Conservation (phyloP, 1,140 invertebrate species). For the Microplitis mediator region DNA sequence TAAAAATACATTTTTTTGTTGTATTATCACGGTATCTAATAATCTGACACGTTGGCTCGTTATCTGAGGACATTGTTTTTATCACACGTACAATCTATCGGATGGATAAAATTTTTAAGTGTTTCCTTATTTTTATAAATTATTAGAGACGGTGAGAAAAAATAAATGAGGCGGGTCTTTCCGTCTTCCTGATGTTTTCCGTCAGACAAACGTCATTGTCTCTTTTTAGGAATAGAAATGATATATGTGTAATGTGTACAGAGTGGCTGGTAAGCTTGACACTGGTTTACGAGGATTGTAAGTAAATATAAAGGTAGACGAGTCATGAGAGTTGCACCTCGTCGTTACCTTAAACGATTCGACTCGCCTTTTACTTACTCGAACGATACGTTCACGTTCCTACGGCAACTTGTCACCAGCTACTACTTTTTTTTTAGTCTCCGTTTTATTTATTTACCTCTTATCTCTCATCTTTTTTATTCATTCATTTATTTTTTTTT, state of each 20-base stretch:
- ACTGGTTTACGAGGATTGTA: background rate
- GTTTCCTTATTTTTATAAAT: too few relatives aligned
- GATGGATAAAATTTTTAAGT: too few relatives aligned
- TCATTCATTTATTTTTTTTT: too few relatives aligned
- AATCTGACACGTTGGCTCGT: too few relatives aligned
- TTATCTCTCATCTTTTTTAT: too few relatives aligned
- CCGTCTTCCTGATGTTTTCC: background rate
- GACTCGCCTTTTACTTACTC: slow-evolving; percentile 19
- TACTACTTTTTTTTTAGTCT: background rate
- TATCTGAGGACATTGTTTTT: too few relatives aligned
- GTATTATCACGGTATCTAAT: too few relatives aligned
- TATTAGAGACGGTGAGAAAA: too few relatives aligned
- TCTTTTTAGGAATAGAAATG: too few relatives aligned
- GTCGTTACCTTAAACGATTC: slow-evolving; percentile 19
- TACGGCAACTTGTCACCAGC: slow-evolving; percentile 3
- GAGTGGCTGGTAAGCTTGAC: background rate
- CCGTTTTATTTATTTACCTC: background rate
- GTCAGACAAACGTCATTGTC: background rate
- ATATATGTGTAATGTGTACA: background rate
- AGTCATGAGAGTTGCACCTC: background rate
- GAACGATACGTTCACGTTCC: slow-evolving; percentile 22
- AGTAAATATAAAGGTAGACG: background rate
- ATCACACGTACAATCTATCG: too few relatives aligned
- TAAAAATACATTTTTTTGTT: too few relatives aligned
- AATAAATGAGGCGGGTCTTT: too few relatives aligned